Evolutionary conservation across 92 coral and sea anemone genomes (phyloP).

Genomic region (Siderastrea radians): DNA sequence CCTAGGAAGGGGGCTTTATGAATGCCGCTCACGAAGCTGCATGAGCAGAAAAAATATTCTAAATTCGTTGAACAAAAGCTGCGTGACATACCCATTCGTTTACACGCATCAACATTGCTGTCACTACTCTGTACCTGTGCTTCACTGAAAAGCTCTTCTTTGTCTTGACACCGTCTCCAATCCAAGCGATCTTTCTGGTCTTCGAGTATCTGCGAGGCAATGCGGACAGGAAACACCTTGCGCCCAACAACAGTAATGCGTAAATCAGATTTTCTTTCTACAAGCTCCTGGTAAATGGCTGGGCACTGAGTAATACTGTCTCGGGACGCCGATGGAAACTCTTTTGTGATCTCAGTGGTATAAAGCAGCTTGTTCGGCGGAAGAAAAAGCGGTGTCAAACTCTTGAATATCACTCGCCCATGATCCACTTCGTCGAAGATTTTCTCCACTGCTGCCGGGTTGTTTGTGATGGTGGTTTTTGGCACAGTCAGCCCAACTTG

Average conservation of each 20-base stretch:
- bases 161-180: constrained; percentile 42
- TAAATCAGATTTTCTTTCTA: constrained; percentile 47
- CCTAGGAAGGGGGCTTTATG: too few species aligned
- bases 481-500: constrained; percentile 71
- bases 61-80: too few species aligned
- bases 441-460: constrained; percentile 55
- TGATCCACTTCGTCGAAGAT: constrained; percentile 38
- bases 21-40: too few species aligned
- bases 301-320: constrained; percentile 51
- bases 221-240: constrained; percentile 30
- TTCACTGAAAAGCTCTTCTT: constrained; percentile 34
- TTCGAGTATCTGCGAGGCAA: constrained; percentile 37
- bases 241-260: constrained; percentile 62
- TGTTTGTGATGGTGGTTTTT: constrained; percentile 61
- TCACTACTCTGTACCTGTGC: constrained; percentile 14
- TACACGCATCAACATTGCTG: too few species aligned
- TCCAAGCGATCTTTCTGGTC: constrained; percentile 36
- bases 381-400: constrained; percentile 48
- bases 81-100: too few species aligned
- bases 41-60: too few species aligned
- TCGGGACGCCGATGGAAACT: constrained; percentile 24
- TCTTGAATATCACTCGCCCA: constrained; percentile 60
- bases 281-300: constrained; percentile 67
- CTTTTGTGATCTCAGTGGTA: constrained; percentile 51
- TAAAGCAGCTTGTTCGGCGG: constrained; percentile 59